Evolutionary conservation across 2,888 invertebrate species (phyloP).

Genomic region (Megastigmus dorsalis): DNA sequence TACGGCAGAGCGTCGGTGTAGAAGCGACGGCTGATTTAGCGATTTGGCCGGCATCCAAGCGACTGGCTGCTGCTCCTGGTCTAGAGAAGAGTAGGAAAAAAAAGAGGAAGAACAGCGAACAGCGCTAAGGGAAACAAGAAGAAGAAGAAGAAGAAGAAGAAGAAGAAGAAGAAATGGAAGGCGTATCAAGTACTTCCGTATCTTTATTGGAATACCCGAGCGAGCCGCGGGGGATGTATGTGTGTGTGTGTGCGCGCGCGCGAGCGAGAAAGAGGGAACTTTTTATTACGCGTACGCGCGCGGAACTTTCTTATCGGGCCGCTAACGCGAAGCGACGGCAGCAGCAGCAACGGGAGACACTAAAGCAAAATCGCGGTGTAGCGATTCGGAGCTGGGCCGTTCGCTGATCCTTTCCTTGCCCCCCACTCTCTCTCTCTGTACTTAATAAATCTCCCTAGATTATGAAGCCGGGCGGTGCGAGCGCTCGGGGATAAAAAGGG

Average conservation of each 20-base stretch:
- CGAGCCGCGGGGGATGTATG: not conserved
- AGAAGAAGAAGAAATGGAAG: conserved; percentile 29
- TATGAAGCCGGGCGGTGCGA: not conserved
- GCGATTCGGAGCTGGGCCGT: conserved; percentile 2
- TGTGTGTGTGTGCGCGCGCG: too few species aligned
- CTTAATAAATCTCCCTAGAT: conserved; percentile 39
- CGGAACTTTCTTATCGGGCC: conserved; percentile 37
- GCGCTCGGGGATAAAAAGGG: not conserved
- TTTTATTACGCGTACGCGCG: conserved; percentile 36
- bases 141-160: not conserved
- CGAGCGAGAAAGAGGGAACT: conserved; percentile 26
- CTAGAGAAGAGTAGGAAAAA: conserved; percentile 23
- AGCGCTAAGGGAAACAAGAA: not conserved
- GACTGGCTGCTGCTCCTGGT: conserved; percentile 28
- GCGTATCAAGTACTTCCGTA: conserved; percentile 52
- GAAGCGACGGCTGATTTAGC: conserved; percentile 48
- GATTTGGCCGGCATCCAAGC: conserved; percentile 52
- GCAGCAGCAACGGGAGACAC: not conserved
- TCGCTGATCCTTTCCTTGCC: not conserved
- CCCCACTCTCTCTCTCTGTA: conserved; percentile 14
- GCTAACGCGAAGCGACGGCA: not conserved
- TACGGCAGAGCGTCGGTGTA: conserved; percentile 31
- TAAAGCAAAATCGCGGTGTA: conserved; percentile 35
- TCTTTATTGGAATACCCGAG: conserved; percentile 50
- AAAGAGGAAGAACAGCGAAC: not conserved